These are phyloP conservation scores for Anthrax anthrax DNA, from an alignment of 2,888 invertebrate species.

Conservation along the genomic window DNA sequence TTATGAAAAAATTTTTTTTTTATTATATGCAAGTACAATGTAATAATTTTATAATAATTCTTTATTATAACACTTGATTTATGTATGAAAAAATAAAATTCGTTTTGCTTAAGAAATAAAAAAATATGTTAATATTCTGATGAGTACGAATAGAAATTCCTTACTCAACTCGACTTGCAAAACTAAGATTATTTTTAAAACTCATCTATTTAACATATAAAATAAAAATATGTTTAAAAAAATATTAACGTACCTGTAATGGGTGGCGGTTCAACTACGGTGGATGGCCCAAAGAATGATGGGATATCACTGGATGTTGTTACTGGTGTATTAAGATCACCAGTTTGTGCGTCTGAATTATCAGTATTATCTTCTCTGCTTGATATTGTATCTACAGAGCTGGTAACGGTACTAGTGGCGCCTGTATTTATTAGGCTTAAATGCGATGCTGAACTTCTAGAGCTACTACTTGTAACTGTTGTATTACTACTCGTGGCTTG, in stretches of 20 bases:
- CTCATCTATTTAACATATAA: no score
- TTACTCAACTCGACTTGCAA: no score
- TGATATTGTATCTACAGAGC: constrained; percentile 20
- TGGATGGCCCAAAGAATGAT: constrained; percentile 78
- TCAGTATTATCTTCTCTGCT: constrained; percentile 8
- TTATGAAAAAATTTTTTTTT: no score
- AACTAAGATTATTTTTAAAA: no score
- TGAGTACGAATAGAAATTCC: no score
- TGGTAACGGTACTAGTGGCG: constrained; percentile 15
- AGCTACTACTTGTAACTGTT: constrained; percentile 12
- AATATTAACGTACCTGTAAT: constrained; percentile 96
- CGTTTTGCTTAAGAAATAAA: no score
- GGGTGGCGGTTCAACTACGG: constrained; percentile 76
- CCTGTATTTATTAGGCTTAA: constrained; percentile 31
- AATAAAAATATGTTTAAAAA: no score
- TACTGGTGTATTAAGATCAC: constrained; percentile 89
- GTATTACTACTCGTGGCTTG: constrained; percentile 10
- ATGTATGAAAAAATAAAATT: no score
- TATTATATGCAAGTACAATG: no score
- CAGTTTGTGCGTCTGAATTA: constrained; percentile 40
- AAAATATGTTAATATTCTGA: no score
- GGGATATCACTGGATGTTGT: constrained; percentile 83
- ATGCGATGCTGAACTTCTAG: constrained; percentile 28
- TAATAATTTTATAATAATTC: no score
- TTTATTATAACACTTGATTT: no score